Conservation (phyloP, 2,888 invertebrate genomes). For the Monopis laevigella region DNA sequence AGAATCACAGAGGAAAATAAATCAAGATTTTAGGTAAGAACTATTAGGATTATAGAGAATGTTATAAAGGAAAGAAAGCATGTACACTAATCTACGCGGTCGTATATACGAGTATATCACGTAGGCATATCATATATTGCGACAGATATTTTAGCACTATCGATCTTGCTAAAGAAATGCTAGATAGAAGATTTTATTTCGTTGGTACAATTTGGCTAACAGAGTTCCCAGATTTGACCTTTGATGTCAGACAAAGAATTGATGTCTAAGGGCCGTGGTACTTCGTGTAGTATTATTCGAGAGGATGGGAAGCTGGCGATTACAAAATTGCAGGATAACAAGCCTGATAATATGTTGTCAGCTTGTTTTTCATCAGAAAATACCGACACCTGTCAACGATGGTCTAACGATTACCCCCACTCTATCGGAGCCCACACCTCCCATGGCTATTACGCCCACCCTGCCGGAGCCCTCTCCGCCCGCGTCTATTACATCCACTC, state of each 20-base stretch:
- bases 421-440: too few species aligned
- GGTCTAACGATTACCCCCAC: too few species aligned
- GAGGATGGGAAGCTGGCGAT: background rate
- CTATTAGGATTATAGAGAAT: too few species aligned
- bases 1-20: too few species aligned
- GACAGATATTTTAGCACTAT: conserved; percentile 3
- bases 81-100: too few species aligned
- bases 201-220: background rate
- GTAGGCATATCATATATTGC: conserved; percentile 1
- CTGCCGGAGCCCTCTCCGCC: too few species aligned
- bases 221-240: background rate
- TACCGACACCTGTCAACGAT: conserved; percentile 3
- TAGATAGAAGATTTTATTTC: background rate
- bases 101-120: too few species aligned
- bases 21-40: too few species aligned
- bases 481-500: too few species aligned
- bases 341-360: background rate
- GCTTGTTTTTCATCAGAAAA: background rate
- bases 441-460: too few species aligned
- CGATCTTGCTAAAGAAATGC: background rate
- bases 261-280: background rate
- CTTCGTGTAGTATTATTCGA: background rate
- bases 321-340: background rate
- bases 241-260: background rate
- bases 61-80: too few species aligned